phyloP scores from a whole-genome alignment of 2,888 invertebrate species.

The Drosophila leonis region DNA sequence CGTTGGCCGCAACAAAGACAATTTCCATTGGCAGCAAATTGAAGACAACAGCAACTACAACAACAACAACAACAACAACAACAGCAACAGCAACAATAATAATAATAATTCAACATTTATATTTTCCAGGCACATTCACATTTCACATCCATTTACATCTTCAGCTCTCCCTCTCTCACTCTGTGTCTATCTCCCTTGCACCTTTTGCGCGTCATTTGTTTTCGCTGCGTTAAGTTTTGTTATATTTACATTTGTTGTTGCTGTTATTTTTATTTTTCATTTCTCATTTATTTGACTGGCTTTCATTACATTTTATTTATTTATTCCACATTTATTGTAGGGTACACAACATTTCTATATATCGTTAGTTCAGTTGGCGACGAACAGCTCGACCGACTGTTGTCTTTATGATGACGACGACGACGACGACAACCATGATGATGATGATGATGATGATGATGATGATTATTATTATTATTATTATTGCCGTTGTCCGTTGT shows the following conservation, averaged over 20 bases:
- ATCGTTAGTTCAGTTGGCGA: constrained; percentile 76
- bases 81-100: constrained; percentile 23
- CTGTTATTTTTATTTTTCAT: constrained; percentile 70
- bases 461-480: constrained; percentile 38
- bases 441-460: constrained; percentile 24
- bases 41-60: constrained; percentile 43
- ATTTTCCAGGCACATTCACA: constrained; percentile 38
- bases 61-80: constrained; percentile 20
- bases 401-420: constrained; percentile 71
- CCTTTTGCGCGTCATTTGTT: constrained; percentile 62
- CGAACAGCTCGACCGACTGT: constrained; percentile 61
- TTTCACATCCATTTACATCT: constrained; percentile 53
- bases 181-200: background rate
- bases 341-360: constrained; percentile 62
- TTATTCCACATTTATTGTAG: constrained; percentile 78
- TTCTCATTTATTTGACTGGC: constrained; percentile 78
- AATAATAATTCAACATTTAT: constrained; percentile 25
- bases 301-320: constrained; percentile 80
- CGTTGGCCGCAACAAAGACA: constrained; percentile 47
- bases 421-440: constrained; percentile 25
- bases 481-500: constrained; percentile 55
- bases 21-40: constrained; percentile 56
- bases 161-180: constrained; percentile 5
- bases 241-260: constrained; percentile 61
- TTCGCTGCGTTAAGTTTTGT: constrained; percentile 49